A percentile compares a stretch with the other conserved stretches of the same genome.
phyloP scores from a whole-genome alignment of 2,797 vertebrate genomes.

The Alosa sapidissima region DNA sequence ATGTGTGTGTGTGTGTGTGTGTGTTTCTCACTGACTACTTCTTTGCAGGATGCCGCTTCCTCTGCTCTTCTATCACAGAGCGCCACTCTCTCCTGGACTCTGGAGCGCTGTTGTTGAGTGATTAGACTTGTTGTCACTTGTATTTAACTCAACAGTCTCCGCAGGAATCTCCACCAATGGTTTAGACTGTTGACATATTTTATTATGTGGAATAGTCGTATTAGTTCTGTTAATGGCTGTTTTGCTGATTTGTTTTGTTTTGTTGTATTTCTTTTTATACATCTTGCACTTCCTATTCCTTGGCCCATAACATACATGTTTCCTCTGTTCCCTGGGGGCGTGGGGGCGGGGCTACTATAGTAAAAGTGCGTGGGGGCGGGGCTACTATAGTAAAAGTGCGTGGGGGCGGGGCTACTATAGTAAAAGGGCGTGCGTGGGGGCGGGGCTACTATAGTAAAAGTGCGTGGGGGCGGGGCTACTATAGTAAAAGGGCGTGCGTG shows the following conservation, averaged over 20 bases:
- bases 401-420: no score
- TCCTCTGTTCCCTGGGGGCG: not conserved
- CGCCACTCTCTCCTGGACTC: no score
- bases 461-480: no score
- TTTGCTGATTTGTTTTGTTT: not conserved
- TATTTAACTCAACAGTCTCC: not conserved
- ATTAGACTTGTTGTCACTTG: not conserved
- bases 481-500: no score
- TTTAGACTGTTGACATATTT: not conserved
- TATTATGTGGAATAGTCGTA: not conserved
- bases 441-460: no score
- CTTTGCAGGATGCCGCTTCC: not conserved
- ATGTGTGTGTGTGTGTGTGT: not conserved
- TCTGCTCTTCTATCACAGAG: not conserved
- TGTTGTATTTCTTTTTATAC: not conserved
- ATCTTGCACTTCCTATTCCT: not conserved
- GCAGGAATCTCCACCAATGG: not conserved
- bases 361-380: no score
- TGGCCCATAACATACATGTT: not conserved
- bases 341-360: no score
- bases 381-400: no score
- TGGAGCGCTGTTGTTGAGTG: not conserved
- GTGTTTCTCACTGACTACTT: not conserved
- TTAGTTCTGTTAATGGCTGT: not conserved
- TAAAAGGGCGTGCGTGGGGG: no score